Base-by-base conservation (phyloP, 2,888 invertebrate species). In the Toxonevra muliebris region DNA sequence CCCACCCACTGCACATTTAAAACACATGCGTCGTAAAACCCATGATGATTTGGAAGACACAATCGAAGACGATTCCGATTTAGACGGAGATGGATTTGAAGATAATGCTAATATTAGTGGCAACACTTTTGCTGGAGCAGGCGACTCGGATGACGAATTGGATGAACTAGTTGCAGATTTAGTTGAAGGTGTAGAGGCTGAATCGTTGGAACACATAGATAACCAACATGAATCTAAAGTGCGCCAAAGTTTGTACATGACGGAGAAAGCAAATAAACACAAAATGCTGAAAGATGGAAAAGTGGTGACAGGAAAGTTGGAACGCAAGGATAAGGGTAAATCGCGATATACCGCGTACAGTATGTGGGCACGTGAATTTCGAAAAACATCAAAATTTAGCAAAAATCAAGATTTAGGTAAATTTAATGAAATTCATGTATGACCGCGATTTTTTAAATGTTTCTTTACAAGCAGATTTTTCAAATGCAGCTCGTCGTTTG, bases 291-390 rank as follows among this genome's bases (percentile, higher is more conserved):
- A 90, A 79, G 90, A 90, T 82, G 89, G 88, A 15, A 87, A 87
- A 75, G 72, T 82, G 53, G 89, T 62, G 84, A 89, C 90, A 57
- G 89, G 90, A 61, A 93, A 93, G 79, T 88, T 92, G 0, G 92
- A 92, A 75, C 86, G 93, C 43, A 93, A 93, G 77, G 93, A 93
- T 76, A 93, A 93, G 87, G 93, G 92, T 40, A 92, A 92, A 85
- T 89, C 91, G 0, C 88, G 93, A 61, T 92, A 92, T 72, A 95
- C 96, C 0, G 96, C 96, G 0, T 96, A 96, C 84, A 95, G 94
- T 90, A 87, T 96, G 80, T 96, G 95, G 95, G 93, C 95, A 0
- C 92, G 93, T 74, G 93, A 94, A 76, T 89, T 92, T 17, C 88
- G 95, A 52, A 91, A 92, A 71, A 91, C 75, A 11, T 60, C 67